Conservation (phyloP, 2,888 invertebrate genomes). For the Cotesia congregata region DNA sequence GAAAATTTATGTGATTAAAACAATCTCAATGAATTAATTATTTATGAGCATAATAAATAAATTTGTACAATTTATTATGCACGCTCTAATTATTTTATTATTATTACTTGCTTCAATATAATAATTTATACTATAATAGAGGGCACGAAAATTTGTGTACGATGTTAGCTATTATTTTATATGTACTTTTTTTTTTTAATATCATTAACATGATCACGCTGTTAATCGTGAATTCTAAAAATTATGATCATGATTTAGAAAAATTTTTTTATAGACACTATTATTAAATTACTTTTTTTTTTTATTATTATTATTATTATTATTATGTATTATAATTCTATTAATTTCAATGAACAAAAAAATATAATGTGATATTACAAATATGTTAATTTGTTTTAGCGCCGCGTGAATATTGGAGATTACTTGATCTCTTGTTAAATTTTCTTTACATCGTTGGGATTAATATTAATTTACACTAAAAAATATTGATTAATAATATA, state of each 20-base stretch:
- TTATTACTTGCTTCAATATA: background rate
- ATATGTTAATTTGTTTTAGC: constrained; percentile 37
- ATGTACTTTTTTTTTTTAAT: background rate
- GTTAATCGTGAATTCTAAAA: background rate
- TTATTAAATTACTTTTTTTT: constrained; percentile 3
- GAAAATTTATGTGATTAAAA: constrained; percentile 68
- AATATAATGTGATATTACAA: constrained; percentile 31
- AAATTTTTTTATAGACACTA: constrained; percentile 1
- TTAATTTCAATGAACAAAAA: constrained; percentile 12
- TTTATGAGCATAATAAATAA: constrained; percentile 66
- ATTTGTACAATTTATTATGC: constrained; percentile 70
- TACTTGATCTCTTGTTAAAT: background rate
- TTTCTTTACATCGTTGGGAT: constrained; percentile 13
- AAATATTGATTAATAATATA: constrained; percentile 11
- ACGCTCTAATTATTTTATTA: constrained; percentile 53
- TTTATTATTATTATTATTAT: background rate
- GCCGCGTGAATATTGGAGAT: constrained; percentile 36
- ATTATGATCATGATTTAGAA: constrained; percentile 6
- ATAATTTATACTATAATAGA: constrained; percentile 17
- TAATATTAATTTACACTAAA: background rate
- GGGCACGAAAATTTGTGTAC: constrained; percentile 16
- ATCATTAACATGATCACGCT: background rate
- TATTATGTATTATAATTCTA: background rate
- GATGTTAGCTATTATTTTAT: background rate
- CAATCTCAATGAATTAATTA: constrained; percentile 63